Evolutionary conservation across 2,888 invertebrate species (phyloP), one percentile per base, ranked within the genome.

Genomic region (Crematogaster levior): DNA sequence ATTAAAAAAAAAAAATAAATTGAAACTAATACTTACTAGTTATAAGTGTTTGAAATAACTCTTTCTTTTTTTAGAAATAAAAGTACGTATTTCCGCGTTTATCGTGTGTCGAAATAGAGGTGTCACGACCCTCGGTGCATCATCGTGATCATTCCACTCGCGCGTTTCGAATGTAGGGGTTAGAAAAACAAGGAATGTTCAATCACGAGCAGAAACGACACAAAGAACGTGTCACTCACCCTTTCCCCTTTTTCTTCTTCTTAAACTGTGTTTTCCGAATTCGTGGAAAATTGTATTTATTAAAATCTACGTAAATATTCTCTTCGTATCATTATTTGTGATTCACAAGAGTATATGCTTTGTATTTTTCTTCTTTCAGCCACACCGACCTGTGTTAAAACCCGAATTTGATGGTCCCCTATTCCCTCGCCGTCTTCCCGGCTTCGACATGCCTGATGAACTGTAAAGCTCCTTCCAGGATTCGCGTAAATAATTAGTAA

Each of bases 361-460:
- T 9, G 37, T 51, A 18, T 51, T 5, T 63, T 3, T 80, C 53
- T 83, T 51, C 48, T 93, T 95, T 82, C 96, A 97, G 95, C 97
- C 97, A 96, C 96, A 96, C 96, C 97, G 97, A 96, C 97, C 97
- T 96, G 95, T 97, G 96, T 90, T 93, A 91, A 97, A 96, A 95
- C 96, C 97, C 95, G 96, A 96, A 95, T 95, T 97, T 95, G 97
- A 97, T 95, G 97, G 97, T 95, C 96, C 97, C 96, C 97, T 97
- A 96, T 98, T 98, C 97, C 98, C 98, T 96, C 97, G 98, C 63
- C 63, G 63, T 65, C 3, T 65, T 43, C 63, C 63, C 43, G 63
- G 63, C 96, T 98, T 98, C 97, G 98, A 98, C 96, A 97, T 98
- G 95, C 97, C 97, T 96, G 95, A 95, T 95, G 97, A 97, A 95